Base-by-base conservation (phyloP, 2,797 vertebrate species). In the Gymnothorax reevesii region DNA sequence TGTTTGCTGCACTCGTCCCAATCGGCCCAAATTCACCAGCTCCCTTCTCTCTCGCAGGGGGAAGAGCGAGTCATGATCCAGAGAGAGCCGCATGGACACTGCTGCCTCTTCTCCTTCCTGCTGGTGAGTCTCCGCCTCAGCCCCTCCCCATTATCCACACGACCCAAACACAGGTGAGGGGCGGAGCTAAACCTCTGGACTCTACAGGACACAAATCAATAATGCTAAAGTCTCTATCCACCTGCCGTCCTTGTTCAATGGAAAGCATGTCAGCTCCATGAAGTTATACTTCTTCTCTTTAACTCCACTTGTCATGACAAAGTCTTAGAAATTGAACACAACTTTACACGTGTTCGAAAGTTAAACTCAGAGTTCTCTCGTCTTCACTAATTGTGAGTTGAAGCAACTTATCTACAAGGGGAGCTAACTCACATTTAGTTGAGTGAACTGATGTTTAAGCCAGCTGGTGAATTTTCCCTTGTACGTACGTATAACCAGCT, bases 21-120 rank as follows among this genome's bases (percentile, higher is more conserved):
- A 54, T 54, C 52, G 7, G 42, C 57, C 69, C 73, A 83, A 88
- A 88, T 85, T 88, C 79, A 57, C 52, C 62, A 55, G 42, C 60
- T 80, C 62, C n/a, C 13, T n/a, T 75, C 71, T 86, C 83, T 64
- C 80, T 84, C 75, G 89, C 92, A 93, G 91, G 90, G 92, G 90
- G 94, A 91, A 92, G 88, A 88, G 71, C 86, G 89, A 92, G 95
- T 84, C 77, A 99, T 99, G 98, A 94, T 94, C 91, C 94, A 91
- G 84, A 90, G 92, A 77, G 92, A 93, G 91, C 93, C 94, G 92
- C 60, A 91, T 49, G 95, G 92, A 90, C 96, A 95, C 93, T 95
- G 91, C 77, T 89, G 95, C 6, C 88, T 97, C 89, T 94, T 99
- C 89, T 96, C 96, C 1, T 94, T 97, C 60, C 91, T 99, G 87